Evolutionary conservation across 2,888 invertebrate species (phyloP).

Genomic region (Archaeoteleia sp.): DNA sequence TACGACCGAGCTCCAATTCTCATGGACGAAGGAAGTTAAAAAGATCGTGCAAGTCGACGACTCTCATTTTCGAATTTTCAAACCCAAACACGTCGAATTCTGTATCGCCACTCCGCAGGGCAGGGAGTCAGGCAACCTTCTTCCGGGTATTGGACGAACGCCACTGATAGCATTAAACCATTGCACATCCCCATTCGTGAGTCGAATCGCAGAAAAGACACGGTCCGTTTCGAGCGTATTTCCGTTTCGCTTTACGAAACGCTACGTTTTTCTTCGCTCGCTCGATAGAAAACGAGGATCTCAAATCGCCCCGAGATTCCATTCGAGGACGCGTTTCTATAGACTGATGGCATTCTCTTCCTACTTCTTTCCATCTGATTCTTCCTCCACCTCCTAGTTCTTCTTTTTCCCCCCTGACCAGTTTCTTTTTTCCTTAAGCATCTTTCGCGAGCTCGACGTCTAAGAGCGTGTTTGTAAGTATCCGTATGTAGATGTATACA

Average conservation of each 20-base stretch:
- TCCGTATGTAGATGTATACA: conserved; percentile 6
- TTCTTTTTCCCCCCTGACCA: conserved; percentile 26
- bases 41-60: conserved; percentile 32
- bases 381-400: conserved; percentile 18
- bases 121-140: conserved; percentile 14
- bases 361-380: conserved; percentile 17
- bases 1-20: too few species aligned
- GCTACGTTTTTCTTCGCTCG: conserved; percentile 28
- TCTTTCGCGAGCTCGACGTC: conserved; percentile 6
- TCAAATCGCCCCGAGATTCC: conserved; percentile 31
- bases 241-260: conserved; percentile 31
- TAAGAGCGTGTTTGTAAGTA: conserved; percentile 25
- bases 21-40: conserved; percentile 30
- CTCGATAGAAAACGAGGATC: conserved; percentile 32
- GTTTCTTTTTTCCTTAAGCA: conserved; percentile 22
- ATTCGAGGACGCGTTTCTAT: conserved; percentile 23
- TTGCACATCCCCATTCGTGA: conserved; percentile 47
- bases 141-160: conserved; percentile 48
- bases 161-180: conserved; percentile 52
- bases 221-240: conserved; percentile 39
- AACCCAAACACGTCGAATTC: conserved; percentile 48
- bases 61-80: conserved; percentile 45
- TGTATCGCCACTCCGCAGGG: conserved; percentile 23
- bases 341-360: conserved; percentile 10
- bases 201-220: conserved; percentile 48